These are phyloP conservation scores for Okapia johnstoni DNA, from an alignment of 2,113 vertebrate genomes.

Conservation along the genomic window DNA sequence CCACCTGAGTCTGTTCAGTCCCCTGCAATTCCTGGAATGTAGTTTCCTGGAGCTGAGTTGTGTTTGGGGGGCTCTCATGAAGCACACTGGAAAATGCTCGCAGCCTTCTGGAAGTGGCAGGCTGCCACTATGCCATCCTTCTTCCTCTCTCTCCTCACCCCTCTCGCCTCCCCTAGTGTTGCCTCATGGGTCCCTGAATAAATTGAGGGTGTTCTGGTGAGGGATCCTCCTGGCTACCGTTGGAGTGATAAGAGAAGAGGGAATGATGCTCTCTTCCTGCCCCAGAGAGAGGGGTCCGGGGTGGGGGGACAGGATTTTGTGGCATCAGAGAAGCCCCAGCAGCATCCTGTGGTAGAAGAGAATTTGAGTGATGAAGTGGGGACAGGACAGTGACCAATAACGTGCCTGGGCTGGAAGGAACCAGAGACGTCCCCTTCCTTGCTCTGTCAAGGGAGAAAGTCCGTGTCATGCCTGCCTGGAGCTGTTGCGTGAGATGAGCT, in stretches of 20 bases:
- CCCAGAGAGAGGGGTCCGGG: background rate
- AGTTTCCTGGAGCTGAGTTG: background rate
- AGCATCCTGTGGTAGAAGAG: background rate
- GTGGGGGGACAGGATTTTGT: background rate
- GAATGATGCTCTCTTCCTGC: background rate
- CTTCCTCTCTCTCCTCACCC: background rate
- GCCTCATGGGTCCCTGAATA: background rate
- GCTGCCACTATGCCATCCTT: background rate
- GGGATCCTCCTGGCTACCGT: background rate
- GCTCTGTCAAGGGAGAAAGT: background rate
- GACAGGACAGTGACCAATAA: background rate
- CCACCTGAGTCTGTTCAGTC: background rate
- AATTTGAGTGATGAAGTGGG: no score
- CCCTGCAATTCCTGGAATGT: background rate
- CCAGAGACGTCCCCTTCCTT: background rate
- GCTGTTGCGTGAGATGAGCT: background rate
- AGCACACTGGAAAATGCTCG: background rate
- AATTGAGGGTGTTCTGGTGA: background rate
- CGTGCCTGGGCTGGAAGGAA: background rate
- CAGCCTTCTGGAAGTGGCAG: background rate
- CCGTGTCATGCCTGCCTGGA: background rate
- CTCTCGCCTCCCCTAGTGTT: background rate
- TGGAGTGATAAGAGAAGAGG: background rate
- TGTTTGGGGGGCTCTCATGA: background rate
- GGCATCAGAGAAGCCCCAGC: background rate